Evolutionary conservation across 2,888 invertebrate species (phyloP), one percentile per base, ranked within the genome.

Genomic region (Drosophila falleni): DNA sequence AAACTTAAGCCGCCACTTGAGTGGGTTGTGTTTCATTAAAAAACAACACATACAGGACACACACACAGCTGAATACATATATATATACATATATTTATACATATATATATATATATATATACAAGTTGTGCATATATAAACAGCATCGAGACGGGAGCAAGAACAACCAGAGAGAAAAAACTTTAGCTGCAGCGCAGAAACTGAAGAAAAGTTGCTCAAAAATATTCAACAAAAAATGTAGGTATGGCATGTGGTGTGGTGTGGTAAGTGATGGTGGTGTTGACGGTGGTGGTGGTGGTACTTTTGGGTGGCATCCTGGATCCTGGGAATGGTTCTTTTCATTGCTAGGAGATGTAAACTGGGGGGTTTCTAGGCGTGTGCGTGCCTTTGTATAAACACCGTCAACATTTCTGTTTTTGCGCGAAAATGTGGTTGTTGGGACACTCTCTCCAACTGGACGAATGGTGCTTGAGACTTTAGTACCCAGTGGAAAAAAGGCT

Each of bases 1-100:
- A 82, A 88, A 86, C 86, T 80, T 82, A 76, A 86, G 87, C 83
- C 76, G 70, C 74, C 81, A 79, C 84, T 86, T 76, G 79, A 86
- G 80, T 80, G 82, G 85, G 85, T 70, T 78, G 76, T 74, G 80
- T 86, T 80, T 83, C 78, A 80, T 79, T 82, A 85, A 85, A 83
- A 84, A 87, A 78, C 69, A 66, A 63, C 50, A 58, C 39, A 65
- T 23, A 46, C 37, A 47, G 31, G 19, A 58, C 26, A 54, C 29
- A 68, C 19, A 39, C 49, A n/a, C n/a, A n/a, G n/a, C n/a, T n/a
- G n/a, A n/a, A n/a, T n/a, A n/a, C n/a, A n/a, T n/a, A n/a, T n/a
- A n/a, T n/a, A n/a, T n/a, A 23, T 11, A 44, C 19, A 42, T 6
- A 41, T 16, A 26, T 11, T 3, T n/a, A 59, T 23, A 60, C 10